Evolutionary conservation across 2,113 vertebrate species (phyloP), one percentile per base, ranked within the genome.

Genomic region (Okapia johnstoni): DNA sequence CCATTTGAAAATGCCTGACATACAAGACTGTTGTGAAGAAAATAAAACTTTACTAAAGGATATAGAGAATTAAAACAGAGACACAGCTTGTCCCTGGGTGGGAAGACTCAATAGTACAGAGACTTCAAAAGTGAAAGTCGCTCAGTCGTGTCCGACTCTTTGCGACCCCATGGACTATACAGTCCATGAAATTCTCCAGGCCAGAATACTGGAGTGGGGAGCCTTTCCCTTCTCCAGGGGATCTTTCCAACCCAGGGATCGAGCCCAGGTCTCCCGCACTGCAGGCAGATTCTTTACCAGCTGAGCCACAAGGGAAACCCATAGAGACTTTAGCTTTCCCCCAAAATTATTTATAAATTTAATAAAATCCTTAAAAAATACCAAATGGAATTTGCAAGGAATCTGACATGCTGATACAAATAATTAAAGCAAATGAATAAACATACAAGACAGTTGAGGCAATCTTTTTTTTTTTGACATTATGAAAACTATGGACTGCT

Each of bases 11-110:
- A 88, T 48, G 40, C 3, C 33, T 85, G 14, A 30, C 17, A 92
- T 55, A 4, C 9, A 88, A 94, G 58, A 33, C 57, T 80, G 1
- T 88, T 93, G 60, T 9, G 7, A 73, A 93, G 96, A 87, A 79
- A 4, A 60, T 54, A 93, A 48, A 92, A 84, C 16, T 87, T 94
- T 84, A 77, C 36, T 87, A 16, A 83, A 93, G 43, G 52, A 79
- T 10, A 85, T 40, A 94, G 66, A 83, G 13, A 95, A 97, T 89
- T 55, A 85, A 84, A 91, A n/a, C 84, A 95, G 46, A 92, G 58
- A 61, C 5, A 12, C 5, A 43, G 30, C 50, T 95, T 79, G 12
- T 36, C 48, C 9, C 48, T 94, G 6, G 55, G 28, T 61, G 46
- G 23, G 36, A 96, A 83, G 57, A 61, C 14, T 79, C 57, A 63